These are phyloP conservation scores for Molossus molossus DNA, from an alignment of 2,797 vertebrate genomes.

Conservation along the genomic window DNA sequence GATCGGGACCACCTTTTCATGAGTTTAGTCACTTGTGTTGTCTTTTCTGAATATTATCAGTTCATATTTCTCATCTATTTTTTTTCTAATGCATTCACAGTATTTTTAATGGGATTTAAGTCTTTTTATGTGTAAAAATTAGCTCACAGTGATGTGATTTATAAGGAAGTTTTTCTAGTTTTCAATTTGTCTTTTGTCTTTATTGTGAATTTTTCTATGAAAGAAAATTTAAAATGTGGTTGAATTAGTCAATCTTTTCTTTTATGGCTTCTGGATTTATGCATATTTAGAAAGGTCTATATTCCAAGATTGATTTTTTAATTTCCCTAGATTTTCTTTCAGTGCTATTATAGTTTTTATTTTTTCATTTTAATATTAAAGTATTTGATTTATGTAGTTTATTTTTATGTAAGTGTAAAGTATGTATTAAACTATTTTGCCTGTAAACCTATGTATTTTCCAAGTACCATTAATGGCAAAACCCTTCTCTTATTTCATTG, in stretches of 20 bases:
- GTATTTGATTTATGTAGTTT: neutral
- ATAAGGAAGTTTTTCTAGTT: neutral
- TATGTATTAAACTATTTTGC: neutral
- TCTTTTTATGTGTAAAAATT: neutral
- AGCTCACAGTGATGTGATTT: neutral
- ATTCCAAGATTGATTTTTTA: conserved; percentile 28
- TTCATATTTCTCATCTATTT: neutral
- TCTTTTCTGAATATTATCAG: neutral
- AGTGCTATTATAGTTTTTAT: neutral
- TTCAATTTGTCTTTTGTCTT: neutral
- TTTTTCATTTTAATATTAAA: conserved; percentile 5
- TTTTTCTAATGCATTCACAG: neutral
- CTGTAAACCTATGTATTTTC: neutral
- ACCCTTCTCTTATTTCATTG: neutral
- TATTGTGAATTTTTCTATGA: neutral
- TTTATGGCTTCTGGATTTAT: conserved; percentile 11
- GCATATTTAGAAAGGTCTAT: neutral
- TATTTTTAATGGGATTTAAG: neutral
- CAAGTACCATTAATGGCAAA: neutral
- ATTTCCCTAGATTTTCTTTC: neutral
- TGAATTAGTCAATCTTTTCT: neutral
- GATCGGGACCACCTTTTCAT: neutral
- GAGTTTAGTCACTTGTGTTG: neutral
- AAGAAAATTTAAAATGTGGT: neutral
- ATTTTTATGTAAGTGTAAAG: neutral